Evolutionary conservation across 2,888 invertebrate genomes (phyloP).

Genomic region (Calliphora vomitoria): DNA sequence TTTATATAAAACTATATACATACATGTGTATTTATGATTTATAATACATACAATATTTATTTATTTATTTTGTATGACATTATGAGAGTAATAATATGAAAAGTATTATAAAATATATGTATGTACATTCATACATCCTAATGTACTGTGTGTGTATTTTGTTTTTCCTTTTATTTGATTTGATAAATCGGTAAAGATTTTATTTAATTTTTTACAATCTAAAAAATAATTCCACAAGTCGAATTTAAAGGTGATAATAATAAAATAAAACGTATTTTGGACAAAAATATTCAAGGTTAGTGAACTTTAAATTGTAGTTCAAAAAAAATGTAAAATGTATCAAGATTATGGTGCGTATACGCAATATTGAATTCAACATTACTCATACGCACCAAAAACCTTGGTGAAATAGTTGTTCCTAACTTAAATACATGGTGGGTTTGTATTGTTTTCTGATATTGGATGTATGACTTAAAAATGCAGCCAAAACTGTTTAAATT

Average conservation of each 20-base stretch:
- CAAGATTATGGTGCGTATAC: not conserved
- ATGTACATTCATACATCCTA: not conserved
- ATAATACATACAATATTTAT: conserved; percentile 35
- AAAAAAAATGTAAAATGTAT: too few species aligned
- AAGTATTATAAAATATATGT: conserved; percentile 28
- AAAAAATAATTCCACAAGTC: not conserved
- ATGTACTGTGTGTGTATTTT: too few species aligned
- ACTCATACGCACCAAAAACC: not conserved
- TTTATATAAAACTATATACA: conserved; percentile 2
- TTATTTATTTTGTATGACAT: conserved; percentile 44
- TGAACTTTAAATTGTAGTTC: not conserved
- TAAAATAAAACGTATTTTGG: too few species aligned
- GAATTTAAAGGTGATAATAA: not conserved
- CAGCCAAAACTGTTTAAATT: too few species aligned
- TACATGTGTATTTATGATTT: conserved; percentile 40
- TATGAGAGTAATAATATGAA: conserved; percentile 42
- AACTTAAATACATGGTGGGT: too few species aligned
- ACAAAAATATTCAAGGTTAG: not conserved
- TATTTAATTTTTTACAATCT: conserved; percentile 9
- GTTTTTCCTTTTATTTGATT: conserved; percentile 24
- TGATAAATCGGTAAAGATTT: conserved; percentile 35
- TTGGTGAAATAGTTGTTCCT: too few species aligned
- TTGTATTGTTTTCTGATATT: too few species aligned
- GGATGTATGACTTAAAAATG: too few species aligned
- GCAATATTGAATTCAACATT: not conserved